A percentile compares a stretch with the other conserved stretches of the same genome.
These are phyloP conservation scores for Bubo scandiacus DNA, from an alignment of 2,113 vertebrate species.

Conservation along the genomic window DNA sequence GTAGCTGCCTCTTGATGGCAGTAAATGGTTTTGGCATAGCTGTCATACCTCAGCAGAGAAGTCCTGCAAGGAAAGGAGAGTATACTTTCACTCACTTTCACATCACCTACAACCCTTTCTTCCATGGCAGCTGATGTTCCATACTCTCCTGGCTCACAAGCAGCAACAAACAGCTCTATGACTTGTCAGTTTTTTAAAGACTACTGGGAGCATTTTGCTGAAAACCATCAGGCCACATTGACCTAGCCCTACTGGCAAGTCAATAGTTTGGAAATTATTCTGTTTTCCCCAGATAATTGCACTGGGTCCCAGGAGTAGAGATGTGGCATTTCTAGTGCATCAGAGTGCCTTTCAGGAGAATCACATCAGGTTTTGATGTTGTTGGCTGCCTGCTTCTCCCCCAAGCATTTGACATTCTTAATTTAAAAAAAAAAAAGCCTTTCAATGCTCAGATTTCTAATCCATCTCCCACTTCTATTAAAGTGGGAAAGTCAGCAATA, in stretches of 20 bases:
- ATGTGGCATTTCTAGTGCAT: background rate
- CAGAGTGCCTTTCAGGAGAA: background rate
- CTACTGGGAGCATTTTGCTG: background rate
- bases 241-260: background rate
- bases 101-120: slow-evolving; percentile 38
- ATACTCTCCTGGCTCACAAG: slow-evolving; percentile 15
- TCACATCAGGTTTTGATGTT: slow-evolving; percentile 12
- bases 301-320: slow-evolving; percentile 5
- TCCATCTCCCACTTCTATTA: background rate
- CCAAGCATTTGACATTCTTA: background rate
- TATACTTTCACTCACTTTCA: slow-evolving; percentile 44
- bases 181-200: background rate
- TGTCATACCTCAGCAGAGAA: slow-evolving; percentile 68
- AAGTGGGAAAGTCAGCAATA: background rate
- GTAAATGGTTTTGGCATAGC: slow-evolving; percentile 73
- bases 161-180: background rate
- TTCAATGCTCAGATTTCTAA: background rate
- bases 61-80: slow-evolving; percentile 54
- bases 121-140: slow-evolving; percentile 32
- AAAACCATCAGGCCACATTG: background rate
- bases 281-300: slow-evolving; percentile 22
- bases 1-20: slow-evolving; percentile 76
- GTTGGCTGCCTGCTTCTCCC: background rate
- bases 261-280: slow-evolving; percentile 14
- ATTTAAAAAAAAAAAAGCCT: background rate